phyloP scores from a whole-genome alignment of 2,113 vertebrate genomes.

The Antennarius striatus region DNA sequence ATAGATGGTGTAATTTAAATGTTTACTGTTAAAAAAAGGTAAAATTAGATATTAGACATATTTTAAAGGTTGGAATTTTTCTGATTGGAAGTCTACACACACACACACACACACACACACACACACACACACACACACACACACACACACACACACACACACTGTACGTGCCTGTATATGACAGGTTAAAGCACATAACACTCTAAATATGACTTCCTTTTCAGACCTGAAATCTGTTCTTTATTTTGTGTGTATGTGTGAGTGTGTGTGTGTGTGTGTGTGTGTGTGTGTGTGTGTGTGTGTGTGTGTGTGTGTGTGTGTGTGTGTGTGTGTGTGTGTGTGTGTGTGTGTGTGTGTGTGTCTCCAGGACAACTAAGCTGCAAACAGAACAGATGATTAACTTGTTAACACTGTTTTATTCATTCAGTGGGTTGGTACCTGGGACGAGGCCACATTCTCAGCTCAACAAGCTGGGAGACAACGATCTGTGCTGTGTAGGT shows the following conservation, averaged over 20 bases:
- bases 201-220: slow-evolving; percentile 63
- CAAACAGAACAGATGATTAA: slow-evolving; percentile 81
- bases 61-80: slow-evolving; percentile 12
- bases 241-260: slow-evolving; percentile 61
- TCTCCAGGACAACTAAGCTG: slow-evolving; percentile 78
- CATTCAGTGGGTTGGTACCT: slow-evolving; percentile 80
- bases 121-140: slow-evolving; percentile 14
- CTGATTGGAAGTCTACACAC: slow-evolving; percentile 26
- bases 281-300: slow-evolving; percentile 55
- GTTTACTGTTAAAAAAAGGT: slow-evolving; percentile 9
- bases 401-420: slow-evolving; percentile 85
- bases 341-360: slow-evolving; percentile 57
- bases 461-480: slow-evolving; percentile 76
- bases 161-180: background rate
- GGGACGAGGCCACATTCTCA: slow-evolving; percentile 80
- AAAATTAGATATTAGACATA: slow-evolving; percentile 6
- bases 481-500: slow-evolving; percentile 79
- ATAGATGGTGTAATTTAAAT: background rate
- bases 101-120: background rate
- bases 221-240: slow-evolving; percentile 71
- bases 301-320: slow-evolving; percentile 57
- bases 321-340: slow-evolving; percentile 55
- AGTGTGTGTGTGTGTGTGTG: slow-evolving; percentile 56
- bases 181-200: slow-evolving; percentile 61
- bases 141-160: slow-evolving; percentile 48